phyloP scores from a whole-genome alignment of 2,113 vertebrate genomes.

The Echinops telfairi region DNA sequence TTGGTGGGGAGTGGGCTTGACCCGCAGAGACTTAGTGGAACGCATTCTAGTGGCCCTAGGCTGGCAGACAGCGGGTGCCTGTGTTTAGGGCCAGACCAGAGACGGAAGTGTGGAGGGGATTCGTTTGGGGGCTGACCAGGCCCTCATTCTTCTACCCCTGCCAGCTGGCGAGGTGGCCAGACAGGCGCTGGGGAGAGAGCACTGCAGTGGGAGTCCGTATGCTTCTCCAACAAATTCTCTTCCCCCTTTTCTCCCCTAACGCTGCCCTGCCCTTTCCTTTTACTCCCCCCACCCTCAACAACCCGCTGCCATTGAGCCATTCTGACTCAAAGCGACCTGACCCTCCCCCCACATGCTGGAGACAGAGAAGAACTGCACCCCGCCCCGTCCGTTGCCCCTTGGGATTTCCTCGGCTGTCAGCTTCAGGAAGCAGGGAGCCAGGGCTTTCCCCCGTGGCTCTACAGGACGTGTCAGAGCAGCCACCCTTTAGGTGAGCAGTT shows the following conservation, averaged over 20 bases:
- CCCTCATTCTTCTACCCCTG: background rate
- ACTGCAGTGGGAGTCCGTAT: fast-evolving
- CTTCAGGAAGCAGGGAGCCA: background rate
- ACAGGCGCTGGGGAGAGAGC: background rate
- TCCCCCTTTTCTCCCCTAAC: background rate
- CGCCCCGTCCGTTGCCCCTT: too few relatives aligned
- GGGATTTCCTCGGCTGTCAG: too few relatives aligned
- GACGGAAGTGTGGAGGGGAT: background rate
- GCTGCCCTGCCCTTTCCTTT: background rate
- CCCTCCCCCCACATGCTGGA: background rate
- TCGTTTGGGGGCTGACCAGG: fast-evolving
- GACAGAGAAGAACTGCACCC: background rate
- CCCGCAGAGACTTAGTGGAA: too few relatives aligned
- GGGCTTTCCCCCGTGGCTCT: background rate
- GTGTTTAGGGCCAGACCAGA: background rate
- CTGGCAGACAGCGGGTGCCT: background rate
- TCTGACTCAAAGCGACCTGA: too few relatives aligned
- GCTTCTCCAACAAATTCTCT: too few relatives aligned
- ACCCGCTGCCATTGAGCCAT: too few relatives aligned
- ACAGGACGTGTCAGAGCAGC: too few relatives aligned
- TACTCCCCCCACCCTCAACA: background rate
- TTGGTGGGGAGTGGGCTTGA: background rate
- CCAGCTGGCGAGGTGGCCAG: background rate
- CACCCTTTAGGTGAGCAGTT: background rate
- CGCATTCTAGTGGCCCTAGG: fast-evolving